Conservation (phyloP, 2,888 invertebrate genomes). For the Masnerella sp. region DNA sequence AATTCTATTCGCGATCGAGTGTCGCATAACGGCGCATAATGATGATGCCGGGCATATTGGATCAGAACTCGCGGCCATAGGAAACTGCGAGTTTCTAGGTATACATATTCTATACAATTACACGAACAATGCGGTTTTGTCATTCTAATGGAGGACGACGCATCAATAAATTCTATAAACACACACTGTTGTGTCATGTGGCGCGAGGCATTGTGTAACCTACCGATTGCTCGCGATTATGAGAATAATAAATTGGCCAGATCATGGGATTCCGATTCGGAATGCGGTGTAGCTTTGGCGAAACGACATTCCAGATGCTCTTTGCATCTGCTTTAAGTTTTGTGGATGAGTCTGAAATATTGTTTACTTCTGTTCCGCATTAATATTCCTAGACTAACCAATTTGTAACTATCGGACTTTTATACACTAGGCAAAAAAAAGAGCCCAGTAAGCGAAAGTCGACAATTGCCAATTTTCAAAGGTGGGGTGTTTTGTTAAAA, state of each 20-base stretch:
- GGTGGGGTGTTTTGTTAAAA: too few relatives aligned
- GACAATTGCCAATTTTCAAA: too few relatives aligned
- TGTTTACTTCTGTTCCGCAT: too few relatives aligned
- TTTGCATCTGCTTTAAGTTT: slow-evolving; percentile 11
- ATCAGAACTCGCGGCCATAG: slow-evolving; percentile 34
- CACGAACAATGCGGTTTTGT: slow-evolving; percentile 70
- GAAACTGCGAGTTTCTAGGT: slow-evolving; percentile 52
- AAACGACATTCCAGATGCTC: slow-evolving; percentile 34
- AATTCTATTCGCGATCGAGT: slow-evolving; percentile 33
- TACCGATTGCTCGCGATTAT: slow-evolving; percentile 74
- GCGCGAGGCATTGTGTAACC: slow-evolving; percentile 71
- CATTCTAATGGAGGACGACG: slow-evolving; percentile 73
- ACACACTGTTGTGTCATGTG: slow-evolving; percentile 68
- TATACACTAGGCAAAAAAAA: too few relatives aligned
- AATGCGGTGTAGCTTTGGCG: slow-evolving; percentile 34
- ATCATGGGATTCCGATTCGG: slow-evolving; percentile 29
- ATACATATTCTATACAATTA: slow-evolving; percentile 57
- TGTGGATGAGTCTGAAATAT: slow-evolving; percentile 4
- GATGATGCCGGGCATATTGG: slow-evolving; percentile 37
- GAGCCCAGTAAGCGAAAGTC: too few relatives aligned
- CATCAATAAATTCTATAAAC: slow-evolving; percentile 75
- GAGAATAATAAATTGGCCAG: slow-evolving; percentile 72
- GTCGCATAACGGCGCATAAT: slow-evolving; percentile 45
- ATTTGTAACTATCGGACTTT: too few relatives aligned
- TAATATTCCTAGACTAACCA: too few relatives aligned